phyloP scores from a whole-genome alignment of 2,888 invertebrate species.

The Drosophila limbata region DNA sequence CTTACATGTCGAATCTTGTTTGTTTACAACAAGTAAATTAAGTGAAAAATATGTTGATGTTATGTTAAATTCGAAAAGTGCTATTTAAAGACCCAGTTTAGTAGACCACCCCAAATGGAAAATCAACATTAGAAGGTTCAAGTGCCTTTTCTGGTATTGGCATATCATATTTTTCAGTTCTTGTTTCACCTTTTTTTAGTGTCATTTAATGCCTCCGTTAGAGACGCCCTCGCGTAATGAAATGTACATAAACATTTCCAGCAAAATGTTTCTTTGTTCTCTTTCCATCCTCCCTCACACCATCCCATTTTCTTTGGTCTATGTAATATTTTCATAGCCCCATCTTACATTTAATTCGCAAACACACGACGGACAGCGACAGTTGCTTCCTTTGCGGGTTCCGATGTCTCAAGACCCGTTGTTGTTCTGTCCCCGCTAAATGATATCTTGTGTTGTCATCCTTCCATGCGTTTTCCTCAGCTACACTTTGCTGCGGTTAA shows the following conservation, averaged over 20 bases:
- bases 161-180: constrained; percentile 21
- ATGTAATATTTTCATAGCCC: constrained; percentile 53
- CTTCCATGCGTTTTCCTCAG: constrained; percentile 13
- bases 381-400: constrained; percentile 31
- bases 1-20: constrained; percentile 23
- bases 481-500: neutral
- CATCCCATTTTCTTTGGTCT: constrained; percentile 7
- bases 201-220: constrained; percentile 31
- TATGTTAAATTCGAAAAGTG: constrained; percentile 10
- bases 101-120: constrained; percentile 1
- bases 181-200: constrained; percentile 23
- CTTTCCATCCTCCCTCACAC: neutral
- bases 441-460: constrained; percentile 66
- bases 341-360: constrained; percentile 45
- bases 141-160: constrained; percentile 16
- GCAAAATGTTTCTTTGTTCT: constrained; percentile 33
- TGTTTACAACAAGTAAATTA: constrained; percentile 23
- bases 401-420: constrained; percentile 42
- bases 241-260: constrained; percentile 55
- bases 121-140: neutral
- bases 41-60: constrained; percentile 29
- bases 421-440: constrained; percentile 51
- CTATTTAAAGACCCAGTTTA: neutral
- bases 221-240: constrained; percentile 41
- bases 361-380: constrained; percentile 34